Evolutionary conservation across 2,797 vertebrate species (phyloP).

Genomic region (Novumbra hubbsi): DNA sequence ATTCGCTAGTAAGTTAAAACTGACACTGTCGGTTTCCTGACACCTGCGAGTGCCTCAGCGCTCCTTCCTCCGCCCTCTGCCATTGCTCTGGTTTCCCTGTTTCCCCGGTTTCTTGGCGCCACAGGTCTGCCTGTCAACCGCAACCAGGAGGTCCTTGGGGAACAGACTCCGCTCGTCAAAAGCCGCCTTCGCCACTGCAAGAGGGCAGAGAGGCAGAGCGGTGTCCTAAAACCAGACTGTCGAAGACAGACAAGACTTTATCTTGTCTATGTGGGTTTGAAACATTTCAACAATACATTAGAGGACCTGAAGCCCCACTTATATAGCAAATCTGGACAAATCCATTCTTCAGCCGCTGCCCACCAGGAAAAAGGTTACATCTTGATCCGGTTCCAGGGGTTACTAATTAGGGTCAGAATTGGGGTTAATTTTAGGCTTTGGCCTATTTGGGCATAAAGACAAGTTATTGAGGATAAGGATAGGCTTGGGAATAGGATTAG

Average conservation of each 20-base stretch:
- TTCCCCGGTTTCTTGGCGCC: conserved; percentile 41
- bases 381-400: too few relatives aligned
- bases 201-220: background rate
- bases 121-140: conserved; percentile 30
- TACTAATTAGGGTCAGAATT: too few relatives aligned
- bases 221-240: background rate
- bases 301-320: too few relatives aligned
- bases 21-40: too few relatives aligned
- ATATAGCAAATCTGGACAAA: too few relatives aligned
- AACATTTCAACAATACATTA: conserved; percentile 1
- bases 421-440: background rate
- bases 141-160: conserved; percentile 73
- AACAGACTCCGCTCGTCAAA: conserved; percentile 55
- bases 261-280: conserved; percentile 6
- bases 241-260: background rate
- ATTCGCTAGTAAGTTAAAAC: too few relatives aligned
- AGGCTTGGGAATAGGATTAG: background rate
- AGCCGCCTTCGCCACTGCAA: background rate
- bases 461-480: too few relatives aligned
- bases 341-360: too few relatives aligned
- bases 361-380: too few relatives aligned
- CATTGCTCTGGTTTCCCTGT: conserved; percentile 56
- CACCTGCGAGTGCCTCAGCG: background rate
- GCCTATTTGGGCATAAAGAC: too few relatives aligned
- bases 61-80: conserved; percentile 42